Base-by-base conservation (phyloP, 2,113 vertebrate genomes). In the Embiotoca jacksoni region DNA sequence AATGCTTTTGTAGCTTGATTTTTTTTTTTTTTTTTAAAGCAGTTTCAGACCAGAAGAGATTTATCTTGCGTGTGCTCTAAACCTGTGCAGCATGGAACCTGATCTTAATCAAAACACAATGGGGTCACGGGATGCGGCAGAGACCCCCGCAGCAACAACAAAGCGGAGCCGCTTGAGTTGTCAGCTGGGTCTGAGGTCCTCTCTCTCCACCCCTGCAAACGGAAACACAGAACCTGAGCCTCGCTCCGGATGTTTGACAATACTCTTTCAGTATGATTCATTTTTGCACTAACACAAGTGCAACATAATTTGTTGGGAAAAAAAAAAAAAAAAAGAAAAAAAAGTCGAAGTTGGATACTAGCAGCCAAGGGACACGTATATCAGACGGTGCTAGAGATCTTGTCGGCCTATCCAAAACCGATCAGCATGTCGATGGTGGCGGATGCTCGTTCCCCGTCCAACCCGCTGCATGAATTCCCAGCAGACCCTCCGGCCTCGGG, bases 81-180 rank as follows among this genome's bases (percentile, higher is more conserved):
- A 80, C 50, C 47, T 56, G 39, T 55, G 61, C 6, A 35, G 15
- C 39, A 59, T 47, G 76, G 62, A 89, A 86, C 77, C 36, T 8
- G 72, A 89, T 79, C 73, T 75, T 84, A 23, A 84, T 80, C 76
- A 86, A 90, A 2, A 88, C 78, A 88, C 56, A 75, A 41, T 8
- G 58, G 64, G 81, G 76, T 82, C 86, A 61, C 47, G 78, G 61
- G 75, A 79, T 37, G 78, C 72, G 68, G 52, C 60, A 1, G 67
- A 72, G 84, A 84, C 80, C 82, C 72, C 72, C 70, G 66, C 41
- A 65, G 87, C 63, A 84, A 79, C 33, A 74, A 33, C 44, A 57
- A 62, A 49, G 44, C 56, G 37, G 67, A 82, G 70, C 78, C 8
- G 72, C 63, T 50, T 0, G 37, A 72, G 56, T 59, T 1, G 75